Conservation (phyloP, 1,140 invertebrate species). For the Panonychus citri region DNA sequence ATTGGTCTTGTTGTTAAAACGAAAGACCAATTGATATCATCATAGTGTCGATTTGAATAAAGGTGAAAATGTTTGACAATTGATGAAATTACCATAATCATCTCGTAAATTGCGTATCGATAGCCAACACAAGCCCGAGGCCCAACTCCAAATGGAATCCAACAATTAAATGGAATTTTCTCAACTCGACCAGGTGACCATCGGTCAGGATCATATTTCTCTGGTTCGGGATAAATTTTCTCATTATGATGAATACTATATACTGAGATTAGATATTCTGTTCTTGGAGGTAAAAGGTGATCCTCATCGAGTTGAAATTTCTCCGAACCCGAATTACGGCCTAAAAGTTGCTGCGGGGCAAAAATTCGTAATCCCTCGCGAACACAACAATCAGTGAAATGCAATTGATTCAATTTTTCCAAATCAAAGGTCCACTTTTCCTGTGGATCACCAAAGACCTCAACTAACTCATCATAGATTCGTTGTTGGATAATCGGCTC, state of each 20-base stretch:
- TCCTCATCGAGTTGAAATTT: too few species aligned
- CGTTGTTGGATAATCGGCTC: too few species aligned
- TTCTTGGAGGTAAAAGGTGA: not conserved
- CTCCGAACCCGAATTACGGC: too few species aligned
- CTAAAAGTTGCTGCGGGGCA: too few species aligned
- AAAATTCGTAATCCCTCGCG: too few species aligned
- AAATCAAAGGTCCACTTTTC: too few species aligned
- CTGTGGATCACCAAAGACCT: too few species aligned
- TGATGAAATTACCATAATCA: not conserved
- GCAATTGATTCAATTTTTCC: too few species aligned
- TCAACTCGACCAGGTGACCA: constrained; percentile 1
- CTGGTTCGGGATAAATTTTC: constrained; percentile 25
- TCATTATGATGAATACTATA: not conserved
- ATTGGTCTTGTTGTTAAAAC: not conserved
- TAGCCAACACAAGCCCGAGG: constrained; percentile 29
- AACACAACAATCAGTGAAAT: too few species aligned
- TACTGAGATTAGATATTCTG: not conserved
- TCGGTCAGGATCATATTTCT: constrained; percentile 18
- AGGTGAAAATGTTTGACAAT: not conserved
- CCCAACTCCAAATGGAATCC: constrained; percentile 35
- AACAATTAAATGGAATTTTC: constrained; percentile 22
- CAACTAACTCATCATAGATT: too few species aligned
- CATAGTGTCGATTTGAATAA: constrained; percentile 7
- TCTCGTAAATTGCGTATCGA: constrained; percentile 12
- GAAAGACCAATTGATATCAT: not conserved